Base-by-base conservation (phyloP, 2,797 vertebrate genomes). In the Philypnodon macrostomus region DNA sequence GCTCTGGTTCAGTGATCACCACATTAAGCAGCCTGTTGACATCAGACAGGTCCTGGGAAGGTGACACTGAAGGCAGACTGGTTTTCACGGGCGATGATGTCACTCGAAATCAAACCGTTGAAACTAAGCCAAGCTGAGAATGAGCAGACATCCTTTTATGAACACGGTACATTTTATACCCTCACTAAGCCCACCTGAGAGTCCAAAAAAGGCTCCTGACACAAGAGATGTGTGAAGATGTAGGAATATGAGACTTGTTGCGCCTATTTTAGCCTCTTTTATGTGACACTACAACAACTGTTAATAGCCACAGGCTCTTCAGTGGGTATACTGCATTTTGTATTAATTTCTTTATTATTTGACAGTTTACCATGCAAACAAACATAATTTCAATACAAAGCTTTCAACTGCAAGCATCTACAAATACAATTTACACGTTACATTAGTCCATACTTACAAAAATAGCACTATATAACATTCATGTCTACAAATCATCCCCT, bases 1-100 rank as follows among this genome's bases (percentile, higher is more conserved):
- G 73, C 41, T 73, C 75, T 83, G 77, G 67, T 69, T 70, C 71
- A 73, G 57, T 52, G 2, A 63, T 80, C 56, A 61, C 53, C 54
- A 35, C 56, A 56, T 58, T 67, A 77, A 78, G 59, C 16, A 19
- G 15, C 23, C 12, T 55, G 50, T 48, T 76, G 75, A 77, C 73
- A 79, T 36, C n/a, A 5, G 48, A 38, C 23, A 10, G 47, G 64
- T n/a, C 49, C 67, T 35, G 51, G 66, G 51, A 72, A 66, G 62
- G 61, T 54, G 58, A 67, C 0, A 19, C 62, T 73, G 36, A 34
- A 63, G 35, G 35, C 45, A 66, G 63, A 62, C 77, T 72, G 16
- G 55, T 44, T 44, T 47, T 71, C 5, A 6, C 4, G 16, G 30
- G 63, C 19, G 10, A 54, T 77, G 64, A 76, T 56, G 67, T 79